These are phyloP conservation scores for Aplochiton taeniatus DNA, from an alignment of 2,797 vertebrate species.

Conservation along the genomic window DNA sequence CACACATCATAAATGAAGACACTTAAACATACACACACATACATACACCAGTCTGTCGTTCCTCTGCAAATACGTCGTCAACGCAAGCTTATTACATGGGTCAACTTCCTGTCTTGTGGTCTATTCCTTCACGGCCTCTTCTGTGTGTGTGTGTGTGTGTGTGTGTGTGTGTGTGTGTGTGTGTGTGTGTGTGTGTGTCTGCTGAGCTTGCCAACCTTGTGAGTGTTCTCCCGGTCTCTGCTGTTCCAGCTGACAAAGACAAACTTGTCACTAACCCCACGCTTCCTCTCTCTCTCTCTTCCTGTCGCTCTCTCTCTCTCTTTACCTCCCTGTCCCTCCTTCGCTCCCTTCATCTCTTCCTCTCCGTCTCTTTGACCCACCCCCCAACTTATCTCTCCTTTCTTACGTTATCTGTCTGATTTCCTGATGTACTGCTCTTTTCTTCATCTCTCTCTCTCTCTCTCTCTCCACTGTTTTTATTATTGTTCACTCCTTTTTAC, in stretches of 20 bases:
- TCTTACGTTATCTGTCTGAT: constrained; percentile 39
- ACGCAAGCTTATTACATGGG: neutral
- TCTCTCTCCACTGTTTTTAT: neutral
- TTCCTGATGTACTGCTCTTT: constrained; percentile 4
- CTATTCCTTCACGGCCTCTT: too few species aligned
- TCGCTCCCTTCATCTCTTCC: constrained; percentile 26
- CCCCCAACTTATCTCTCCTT: constrained; percentile 43
- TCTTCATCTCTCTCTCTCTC: constrained; percentile 12
- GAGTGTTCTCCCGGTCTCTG: constrained; percentile 61
- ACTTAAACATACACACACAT: neutral
- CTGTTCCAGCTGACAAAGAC: constrained; percentile 63
- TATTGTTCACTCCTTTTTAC: constrained; percentile 15
- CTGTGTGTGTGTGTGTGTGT: neutral
- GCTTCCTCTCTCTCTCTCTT: constrained; percentile 49
- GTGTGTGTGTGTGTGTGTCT: constrained; percentile 16
- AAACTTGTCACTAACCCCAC: constrained; percentile 72
- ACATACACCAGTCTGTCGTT: neutral
- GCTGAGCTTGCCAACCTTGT: constrained; percentile 52
- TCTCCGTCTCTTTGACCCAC: constrained; percentile 48
- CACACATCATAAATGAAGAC: too few species aligned
- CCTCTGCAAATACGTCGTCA: neutral
- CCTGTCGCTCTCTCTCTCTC: constrained; percentile 32
- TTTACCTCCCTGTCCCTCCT: constrained; percentile 19
- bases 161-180: constrained; percentile 25
- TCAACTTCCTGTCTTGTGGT: neutral